Percentiles rank a stretch among this genome's conserved stretches.
These are phyloP conservation scores for Holocentrus rufus DNA, from an alignment of 2,797 vertebrate genomes.

Conservation along the genomic window DNA sequence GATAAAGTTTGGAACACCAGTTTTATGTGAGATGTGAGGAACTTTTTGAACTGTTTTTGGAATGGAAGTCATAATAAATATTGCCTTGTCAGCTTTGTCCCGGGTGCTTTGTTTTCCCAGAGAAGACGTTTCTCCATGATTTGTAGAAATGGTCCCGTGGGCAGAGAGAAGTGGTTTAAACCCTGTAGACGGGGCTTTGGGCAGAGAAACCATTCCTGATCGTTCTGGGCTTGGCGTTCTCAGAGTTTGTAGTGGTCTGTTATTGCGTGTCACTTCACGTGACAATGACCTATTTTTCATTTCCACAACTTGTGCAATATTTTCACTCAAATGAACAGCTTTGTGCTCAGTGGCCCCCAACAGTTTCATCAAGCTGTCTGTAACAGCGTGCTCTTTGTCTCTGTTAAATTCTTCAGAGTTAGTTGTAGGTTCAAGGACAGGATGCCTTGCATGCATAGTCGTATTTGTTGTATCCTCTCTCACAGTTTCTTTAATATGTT, in stretches of 20 bases:
- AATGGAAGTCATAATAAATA: slow-evolving; percentile 1
- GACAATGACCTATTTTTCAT: slow-evolving; percentile 56
- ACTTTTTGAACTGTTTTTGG: slow-evolving; percentile 6
- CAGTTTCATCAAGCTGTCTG: slow-evolving; percentile 66
- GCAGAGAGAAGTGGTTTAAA: slow-evolving; percentile 19
- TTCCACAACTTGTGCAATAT: slow-evolving; percentile 34
- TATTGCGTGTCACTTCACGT: slow-evolving; percentile 52
- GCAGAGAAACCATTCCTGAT: slow-evolving; percentile 33
- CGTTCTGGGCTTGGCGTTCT: slow-evolving; percentile 29
- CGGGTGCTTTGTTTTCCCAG: slow-evolving; percentile 11
- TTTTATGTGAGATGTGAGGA: slow-evolving; percentile 5
- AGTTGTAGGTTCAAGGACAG: slow-evolving; percentile 27
- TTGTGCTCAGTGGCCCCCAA: slow-evolving; percentile 27
- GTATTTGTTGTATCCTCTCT: slow-evolving; percentile 55
- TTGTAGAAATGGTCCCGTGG: neutral
- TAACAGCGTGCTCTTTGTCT: slow-evolving; percentile 44
- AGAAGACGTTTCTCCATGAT: neutral
- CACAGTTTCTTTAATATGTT: slow-evolving; percentile 31
- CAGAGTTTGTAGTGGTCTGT: slow-evolving; percentile 27
- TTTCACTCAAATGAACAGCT: slow-evolving; percentile 40
- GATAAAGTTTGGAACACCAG: slow-evolving; percentile 21
- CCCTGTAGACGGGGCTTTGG: slow-evolving; percentile 20
- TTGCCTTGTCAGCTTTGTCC: slow-evolving; percentile 11
- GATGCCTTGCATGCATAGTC: neutral
- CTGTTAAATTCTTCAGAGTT: slow-evolving; percentile 46